These are phyloP conservation scores for Phataginus tetradactyla DNA, from an alignment of 2,797 vertebrate species.

Conservation along the genomic window DNA sequence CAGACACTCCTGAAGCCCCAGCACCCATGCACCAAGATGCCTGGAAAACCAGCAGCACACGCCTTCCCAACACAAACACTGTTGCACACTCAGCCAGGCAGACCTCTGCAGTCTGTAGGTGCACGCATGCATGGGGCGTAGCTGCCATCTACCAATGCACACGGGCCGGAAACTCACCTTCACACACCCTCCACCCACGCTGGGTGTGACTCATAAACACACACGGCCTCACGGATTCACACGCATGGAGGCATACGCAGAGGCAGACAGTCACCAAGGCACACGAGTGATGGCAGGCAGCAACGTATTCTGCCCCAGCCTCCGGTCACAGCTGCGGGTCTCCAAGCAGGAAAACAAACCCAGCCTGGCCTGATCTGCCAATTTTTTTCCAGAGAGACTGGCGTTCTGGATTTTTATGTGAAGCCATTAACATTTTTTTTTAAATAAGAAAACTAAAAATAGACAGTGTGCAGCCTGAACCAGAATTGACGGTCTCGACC, in stretches of 20 bases:
- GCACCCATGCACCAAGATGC: background rate
- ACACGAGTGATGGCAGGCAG: fast-evolving
- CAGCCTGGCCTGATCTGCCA: fast-evolving
- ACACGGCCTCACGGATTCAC: background rate
- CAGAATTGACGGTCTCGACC: background rate
- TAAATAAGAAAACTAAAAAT: background rate
- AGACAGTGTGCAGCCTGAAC: background rate
- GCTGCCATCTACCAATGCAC: fast-evolving
- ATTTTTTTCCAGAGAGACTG: background rate
- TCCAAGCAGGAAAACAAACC: background rate
- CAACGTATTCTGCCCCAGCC: too few species aligned
- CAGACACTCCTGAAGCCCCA: background rate
- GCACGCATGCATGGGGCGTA: fast-evolving
- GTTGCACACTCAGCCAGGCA: too few species aligned
- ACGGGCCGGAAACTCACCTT: fast-evolving
- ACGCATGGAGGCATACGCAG: fast-evolving
- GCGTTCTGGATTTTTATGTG: background rate
- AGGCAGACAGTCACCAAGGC: fast-evolving
- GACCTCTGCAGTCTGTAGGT: too few species aligned
- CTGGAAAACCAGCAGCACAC: fast-evolving
- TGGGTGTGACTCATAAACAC: background rate
- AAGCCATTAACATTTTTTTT: background rate
- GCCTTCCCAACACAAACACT: fast-evolving
- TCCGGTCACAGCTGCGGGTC: fast-evolving
- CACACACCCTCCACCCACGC: fast-evolving